phyloP scores from a whole-genome alignment of 2,113 vertebrate species.

The Daphoenositta chrysoptera region DNA sequence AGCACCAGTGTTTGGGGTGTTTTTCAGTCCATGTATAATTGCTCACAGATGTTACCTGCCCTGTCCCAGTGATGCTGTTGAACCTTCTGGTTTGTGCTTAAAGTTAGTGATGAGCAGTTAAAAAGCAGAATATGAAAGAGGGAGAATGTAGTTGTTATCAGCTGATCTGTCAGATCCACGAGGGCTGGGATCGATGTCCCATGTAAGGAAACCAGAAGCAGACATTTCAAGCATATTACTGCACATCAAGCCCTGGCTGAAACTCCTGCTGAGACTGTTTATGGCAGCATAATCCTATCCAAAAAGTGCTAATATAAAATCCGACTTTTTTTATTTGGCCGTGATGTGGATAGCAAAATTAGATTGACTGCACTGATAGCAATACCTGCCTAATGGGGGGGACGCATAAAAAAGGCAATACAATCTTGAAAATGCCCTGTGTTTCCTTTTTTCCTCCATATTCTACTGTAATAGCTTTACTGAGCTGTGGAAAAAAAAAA shows the following conservation, averaged over 20 bases:
- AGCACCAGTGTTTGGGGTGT: not conserved
- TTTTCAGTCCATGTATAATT: not conserved
- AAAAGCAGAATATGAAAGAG: not conserved
- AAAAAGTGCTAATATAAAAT: constrained; percentile 37
- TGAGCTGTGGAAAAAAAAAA: not conserved
- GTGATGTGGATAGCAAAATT: not conserved
- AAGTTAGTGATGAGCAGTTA: not conserved
- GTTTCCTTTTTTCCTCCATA: not conserved
- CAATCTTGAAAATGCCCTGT: not conserved
- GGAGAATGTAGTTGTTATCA: not conserved
- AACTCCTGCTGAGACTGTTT: constrained; percentile 64
- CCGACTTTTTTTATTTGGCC: constrained; percentile 23
- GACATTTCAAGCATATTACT: constrained; percentile 10
- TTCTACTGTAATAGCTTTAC: not conserved
- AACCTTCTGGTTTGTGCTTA: not conserved
- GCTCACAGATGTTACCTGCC: constrained; percentile 13
- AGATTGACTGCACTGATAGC: constrained; percentile 3
- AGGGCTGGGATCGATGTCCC: not conserved
- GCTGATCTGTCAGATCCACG: not conserved
- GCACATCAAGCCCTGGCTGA: not conserved
- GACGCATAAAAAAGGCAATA: not conserved
- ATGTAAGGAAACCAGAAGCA: not conserved
- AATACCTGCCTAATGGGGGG: not conserved
- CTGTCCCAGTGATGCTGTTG: not conserved
- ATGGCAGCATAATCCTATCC: constrained; percentile 55